Evolutionary conservation across 2,888 invertebrate genomes (phyloP).

Genomic region (Axea sp.): DNA sequence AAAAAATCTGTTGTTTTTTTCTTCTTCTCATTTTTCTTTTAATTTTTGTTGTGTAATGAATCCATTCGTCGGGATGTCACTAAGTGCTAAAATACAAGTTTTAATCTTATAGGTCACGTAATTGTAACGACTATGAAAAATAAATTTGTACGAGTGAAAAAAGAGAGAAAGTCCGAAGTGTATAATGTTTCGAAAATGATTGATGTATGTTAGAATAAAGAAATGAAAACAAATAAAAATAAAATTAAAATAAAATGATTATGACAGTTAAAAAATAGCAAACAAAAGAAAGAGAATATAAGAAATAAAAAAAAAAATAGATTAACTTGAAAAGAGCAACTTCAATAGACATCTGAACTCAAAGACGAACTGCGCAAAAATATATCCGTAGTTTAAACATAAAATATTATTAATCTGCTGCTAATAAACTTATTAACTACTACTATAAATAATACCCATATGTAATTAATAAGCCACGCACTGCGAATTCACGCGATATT

Average conservation of each 20-base stretch:
- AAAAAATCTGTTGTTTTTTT: too few relatives aligned
- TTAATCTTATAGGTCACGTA: slow-evolving; percentile 44
- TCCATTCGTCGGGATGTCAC: slow-evolving; percentile 58
- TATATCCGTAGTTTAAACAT: slow-evolving; percentile 62
- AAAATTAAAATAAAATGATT: slow-evolving; percentile 10
- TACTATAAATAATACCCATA: slow-evolving; percentile 74
- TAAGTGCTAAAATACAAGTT: slow-evolving; percentile 50
- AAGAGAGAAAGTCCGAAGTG: slow-evolving; percentile 26
- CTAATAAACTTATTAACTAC: slow-evolving; percentile 72
- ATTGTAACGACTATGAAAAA: slow-evolving; percentile 46
- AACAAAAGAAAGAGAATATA: slow-evolving; percentile 23
- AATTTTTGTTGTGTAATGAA: too few relatives aligned
- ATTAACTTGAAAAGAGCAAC: slow-evolving; percentile 55
- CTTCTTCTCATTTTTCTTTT: too few relatives aligned
- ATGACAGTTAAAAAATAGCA: slow-evolving; percentile 22
- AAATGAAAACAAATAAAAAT: slow-evolving; percentile 17
- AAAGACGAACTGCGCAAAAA: slow-evolving; percentile 51
- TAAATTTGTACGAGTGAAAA: slow-evolving; percentile 50
- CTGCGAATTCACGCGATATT: slow-evolving; percentile 67
- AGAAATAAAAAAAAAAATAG: slow-evolving; percentile 38
- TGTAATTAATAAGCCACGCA: slow-evolving; percentile 74
- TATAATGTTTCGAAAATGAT: slow-evolving; percentile 45
- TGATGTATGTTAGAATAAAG: slow-evolving; percentile 44
- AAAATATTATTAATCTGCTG: slow-evolving; percentile 69
- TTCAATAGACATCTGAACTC: slow-evolving; percentile 70